Conservation (phyloP, 2,888 invertebrate genomes). For the Yponomeuta malinellus region DNA sequence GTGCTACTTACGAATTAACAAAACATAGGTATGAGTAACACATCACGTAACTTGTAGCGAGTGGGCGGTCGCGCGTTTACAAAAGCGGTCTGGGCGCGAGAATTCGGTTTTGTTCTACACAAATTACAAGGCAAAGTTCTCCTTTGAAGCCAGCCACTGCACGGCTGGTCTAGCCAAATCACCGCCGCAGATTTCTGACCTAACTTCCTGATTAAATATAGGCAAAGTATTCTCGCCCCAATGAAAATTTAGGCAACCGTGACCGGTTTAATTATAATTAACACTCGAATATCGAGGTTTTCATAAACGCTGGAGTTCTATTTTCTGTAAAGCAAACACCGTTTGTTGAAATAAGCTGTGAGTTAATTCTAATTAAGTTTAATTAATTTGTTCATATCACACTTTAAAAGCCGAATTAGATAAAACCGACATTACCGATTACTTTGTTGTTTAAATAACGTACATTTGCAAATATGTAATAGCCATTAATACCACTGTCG, state of each 20-base stretch:
- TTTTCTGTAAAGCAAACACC: background rate
- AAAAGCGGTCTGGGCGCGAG: background rate
- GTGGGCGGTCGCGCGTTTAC: background rate
- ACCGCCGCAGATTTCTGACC: background rate
- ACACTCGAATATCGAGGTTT: background rate
- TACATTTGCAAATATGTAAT: no score
- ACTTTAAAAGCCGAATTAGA: no score
- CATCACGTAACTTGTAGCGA: background rate
- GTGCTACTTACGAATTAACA: background rate
- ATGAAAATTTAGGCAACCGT: no score
- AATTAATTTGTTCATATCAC: background rate
- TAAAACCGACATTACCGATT: no score
- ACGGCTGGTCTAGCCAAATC: background rate
- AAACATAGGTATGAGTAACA: background rate
- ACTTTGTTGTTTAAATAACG: no score
- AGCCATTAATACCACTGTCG: no score
- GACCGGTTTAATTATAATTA: background rate
- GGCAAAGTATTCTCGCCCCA: no score
- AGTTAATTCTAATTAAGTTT: background rate
- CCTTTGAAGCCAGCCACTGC: constrained; percentile 10
- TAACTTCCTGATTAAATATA: background rate
- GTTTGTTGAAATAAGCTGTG: background rate
- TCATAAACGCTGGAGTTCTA: background rate
- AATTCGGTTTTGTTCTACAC: constrained; percentile 11
- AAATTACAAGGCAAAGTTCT: constrained; percentile 13